A percentile compares a stretch with the other conserved stretches of the same genome.
phyloP scores from a whole-genome alignment of 2,888 invertebrate genomes.

The Ectobius pallidus region DNA sequence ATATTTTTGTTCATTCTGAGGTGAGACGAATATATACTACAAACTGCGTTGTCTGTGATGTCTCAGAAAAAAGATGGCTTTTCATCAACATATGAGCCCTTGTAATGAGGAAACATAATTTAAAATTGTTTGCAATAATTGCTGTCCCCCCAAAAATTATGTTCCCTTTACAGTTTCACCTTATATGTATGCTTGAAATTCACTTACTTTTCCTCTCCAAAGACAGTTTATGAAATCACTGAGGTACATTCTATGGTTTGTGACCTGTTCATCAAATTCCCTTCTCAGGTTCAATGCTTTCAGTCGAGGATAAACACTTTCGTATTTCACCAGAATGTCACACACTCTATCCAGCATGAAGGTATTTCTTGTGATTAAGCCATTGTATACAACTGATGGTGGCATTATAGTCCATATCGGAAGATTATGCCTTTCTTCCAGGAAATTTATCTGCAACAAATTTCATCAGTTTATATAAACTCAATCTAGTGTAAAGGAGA shows the following conservation, averaged over 20 bases:
- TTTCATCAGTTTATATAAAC: neutral
- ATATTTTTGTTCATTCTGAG: no score
- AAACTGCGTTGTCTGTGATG: no score
- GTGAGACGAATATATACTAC: no score
- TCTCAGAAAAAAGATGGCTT: no score
- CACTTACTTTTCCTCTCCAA: conserved; percentile 2
- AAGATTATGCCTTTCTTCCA: neutral
- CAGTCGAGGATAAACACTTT: neutral
- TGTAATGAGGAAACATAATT: no score
- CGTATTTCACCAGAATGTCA: conserved; percentile 48
- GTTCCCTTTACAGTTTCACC: no score
- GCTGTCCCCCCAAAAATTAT: no score
- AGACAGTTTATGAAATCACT: conserved; percentile 14
- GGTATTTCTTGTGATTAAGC: conserved; percentile 48
- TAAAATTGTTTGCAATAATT: no score
- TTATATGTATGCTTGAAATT: no score
- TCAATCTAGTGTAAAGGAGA: no score
- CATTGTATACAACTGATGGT: conserved; percentile 50
- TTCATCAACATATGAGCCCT: no score
- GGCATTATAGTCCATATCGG: conserved; percentile 48
- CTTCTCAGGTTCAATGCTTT: neutral
- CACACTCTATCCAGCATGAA: conserved; percentile 50
- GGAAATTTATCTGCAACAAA: conserved; percentile 3
- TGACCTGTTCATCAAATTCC: neutral
- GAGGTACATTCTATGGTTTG: neutral